Evolutionary conservation across 2,888 invertebrate genomes (phyloP), one percentile per base, ranked within the genome.

Genomic region (Pachymerium ferrugineum): DNA sequence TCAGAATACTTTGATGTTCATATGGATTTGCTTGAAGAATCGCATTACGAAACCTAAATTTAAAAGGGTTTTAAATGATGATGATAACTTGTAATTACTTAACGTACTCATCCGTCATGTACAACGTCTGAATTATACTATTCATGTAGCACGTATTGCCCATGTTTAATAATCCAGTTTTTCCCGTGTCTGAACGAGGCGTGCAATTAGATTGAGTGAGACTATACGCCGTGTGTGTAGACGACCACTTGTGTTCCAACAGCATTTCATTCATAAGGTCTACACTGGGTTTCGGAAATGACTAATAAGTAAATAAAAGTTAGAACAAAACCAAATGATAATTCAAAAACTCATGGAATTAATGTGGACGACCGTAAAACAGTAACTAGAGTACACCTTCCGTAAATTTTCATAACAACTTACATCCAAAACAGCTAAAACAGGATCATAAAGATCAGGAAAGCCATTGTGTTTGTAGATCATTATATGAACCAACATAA

Each of bases 101-200:
- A 54, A 76, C 77, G 77, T 73, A 83, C 86, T 89, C 88, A 81
- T 88, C 89, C 29, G 93, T 92, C 87, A 92, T 90, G 74, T 89
- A 89, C 47, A 94, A 84, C 0, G 93, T 91, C 82, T 94, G 94
- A 75, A 93, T 83, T 1, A 93, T 89, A 80, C 92, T 92, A 83
- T 94, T 94, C 90, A 93, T 90, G 79, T 93, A 94, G 81, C 94
- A 94, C 0, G 93, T 93, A 80, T 93, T 94, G 30, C 93, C 93
- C 47, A 93, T 85, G 84, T 94, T 94, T 42, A 88, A 86, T 25
- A 94, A 85, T 1, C 93, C 93, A 3, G 91, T 90, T 76, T 84
- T 89, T 87, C 81, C 81, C 33, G 81, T 80, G 47, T 80, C 80
- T n/a, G 81, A 80, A 4, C 54, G 70, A 4, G 47, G 16, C 1